Evolutionary conservation across 2,888 invertebrate species (phyloP), one percentile per base, ranked within the genome.

Genomic region (Tholera decimalis): DNA sequence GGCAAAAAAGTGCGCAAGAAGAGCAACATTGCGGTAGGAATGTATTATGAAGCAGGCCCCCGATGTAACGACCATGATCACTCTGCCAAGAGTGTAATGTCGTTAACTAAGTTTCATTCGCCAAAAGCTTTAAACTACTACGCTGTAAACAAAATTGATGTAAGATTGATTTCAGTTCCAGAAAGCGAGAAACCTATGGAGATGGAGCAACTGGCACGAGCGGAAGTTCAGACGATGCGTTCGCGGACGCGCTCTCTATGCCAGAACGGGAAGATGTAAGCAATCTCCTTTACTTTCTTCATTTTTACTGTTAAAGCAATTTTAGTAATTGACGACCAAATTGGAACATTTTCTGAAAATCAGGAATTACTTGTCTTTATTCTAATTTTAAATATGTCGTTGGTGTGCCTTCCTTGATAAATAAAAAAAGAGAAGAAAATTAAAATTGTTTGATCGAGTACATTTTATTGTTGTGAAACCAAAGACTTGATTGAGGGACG

Each of bases 201-300:
- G 96, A 96, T 97, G 96, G 97, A 97, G 92, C 96, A 96, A 92
- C 95, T 97, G 95, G 97, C 97, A 89, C 94, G 89, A 93, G 94
- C 88, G 95, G 96, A 96, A 94, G 96, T 88, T 93, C 95, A 92
- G 94, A 95, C 93, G 93, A 95, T 94, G 93, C 95, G 96, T 93
- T 95, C 95, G 92, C 95, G 95, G 93, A 95, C 94, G 93, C 95
- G 95, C 85, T 95, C 95, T 92, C 95, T 91, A 89, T 95, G 95
- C 92, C 96, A 95, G 94, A 95, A 95, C 93, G 95, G 95, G 94
- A 96, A 95, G 93, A 94, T 96, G 96, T 96, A 66, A 90, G 95
- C 87, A 44, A 22, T 37, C 28, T 35, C 5, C 37, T 43, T 0
- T 3, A 20, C 8, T 28, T 24, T n/a, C 3, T 37, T 37, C 41